Evolutionary conservation across 2,888 invertebrate genomes (phyloP).

Genomic region (Podabrus alpinus): DNA sequence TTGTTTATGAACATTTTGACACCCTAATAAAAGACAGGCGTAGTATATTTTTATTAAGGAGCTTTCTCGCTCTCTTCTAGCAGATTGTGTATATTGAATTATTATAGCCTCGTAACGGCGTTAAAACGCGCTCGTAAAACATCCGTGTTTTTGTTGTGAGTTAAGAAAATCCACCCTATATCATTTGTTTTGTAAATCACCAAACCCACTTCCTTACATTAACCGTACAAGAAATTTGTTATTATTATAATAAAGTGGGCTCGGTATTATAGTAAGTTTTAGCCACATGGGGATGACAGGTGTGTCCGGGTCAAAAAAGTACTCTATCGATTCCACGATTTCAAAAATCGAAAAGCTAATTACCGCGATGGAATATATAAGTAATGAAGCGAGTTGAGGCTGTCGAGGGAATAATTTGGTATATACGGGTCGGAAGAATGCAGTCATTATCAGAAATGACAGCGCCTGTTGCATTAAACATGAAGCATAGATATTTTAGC

Average conservation of each 20-base stretch:
- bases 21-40: constrained; percentile 34
- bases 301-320: constrained; percentile 11
- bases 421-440: constrained; percentile 46
- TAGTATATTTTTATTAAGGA: constrained; percentile 24
- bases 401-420: constrained; percentile 46
- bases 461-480: constrained; percentile 50
- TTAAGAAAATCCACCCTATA: neutral
- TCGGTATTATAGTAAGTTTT: neutral
- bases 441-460: constrained; percentile 50
- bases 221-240: neutral
- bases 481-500: constrained; percentile 51
- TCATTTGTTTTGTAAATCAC: constrained; percentile 3
- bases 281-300: constrained; percentile 6
- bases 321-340: constrained; percentile 13
- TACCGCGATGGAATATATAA: constrained; percentile 36
- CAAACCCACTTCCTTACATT: neutral
- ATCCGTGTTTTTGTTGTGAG: constrained; percentile 6
- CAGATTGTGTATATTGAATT: constrained; percentile 18
- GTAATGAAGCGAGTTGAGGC: constrained; percentile 39
- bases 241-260: neutral
- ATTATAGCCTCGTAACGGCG: constrained; percentile 10
- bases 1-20: constrained; percentile 45
- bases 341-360: constrained; percentile 31
- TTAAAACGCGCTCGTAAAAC: constrained; percentile 10
- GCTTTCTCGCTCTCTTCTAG: constrained; percentile 3